These are phyloP conservation scores for Ophion ellenae DNA, from an alignment of 2,888 invertebrate genomes.

Conservation along the genomic window DNA sequence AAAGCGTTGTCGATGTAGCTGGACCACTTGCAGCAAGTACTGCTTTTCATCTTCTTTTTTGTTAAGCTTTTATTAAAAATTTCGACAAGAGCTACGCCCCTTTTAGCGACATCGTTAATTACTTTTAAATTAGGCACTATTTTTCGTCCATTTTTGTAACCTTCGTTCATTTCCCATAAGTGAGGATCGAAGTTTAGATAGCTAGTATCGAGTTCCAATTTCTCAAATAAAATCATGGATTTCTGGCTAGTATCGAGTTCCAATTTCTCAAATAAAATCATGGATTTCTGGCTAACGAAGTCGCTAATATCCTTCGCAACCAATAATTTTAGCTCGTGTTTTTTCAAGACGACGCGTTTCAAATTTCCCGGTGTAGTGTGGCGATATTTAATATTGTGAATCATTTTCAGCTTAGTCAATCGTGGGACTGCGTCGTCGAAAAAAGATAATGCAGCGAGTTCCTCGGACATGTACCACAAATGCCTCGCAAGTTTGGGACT, in stretches of 20 bases:
- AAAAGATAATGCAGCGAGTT: too few relatives aligned
- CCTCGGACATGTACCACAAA: too few relatives aligned
- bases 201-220: too few relatives aligned
- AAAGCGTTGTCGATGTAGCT: too few relatives aligned
- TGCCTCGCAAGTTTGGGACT: too few relatives aligned
- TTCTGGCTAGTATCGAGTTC: slow-evolving; percentile 18
- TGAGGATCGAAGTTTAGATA: slow-evolving; percentile 49
- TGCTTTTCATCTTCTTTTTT: too few relatives aligned
- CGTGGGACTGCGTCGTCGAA: slow-evolving; percentile 32
- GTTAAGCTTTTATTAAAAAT: too few relatives aligned
- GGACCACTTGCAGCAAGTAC: too few relatives aligned
- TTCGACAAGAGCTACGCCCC: too few relatives aligned
- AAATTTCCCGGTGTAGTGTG: slow-evolving; percentile 23
- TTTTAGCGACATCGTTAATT: too few relatives aligned
- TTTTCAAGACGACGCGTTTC: slow-evolving; percentile 13
- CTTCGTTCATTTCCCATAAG: background rate
- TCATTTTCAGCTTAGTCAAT: slow-evolving; percentile 53
- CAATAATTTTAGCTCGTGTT: slow-evolving; percentile 8
- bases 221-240: too few relatives aligned
- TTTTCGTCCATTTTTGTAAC: slow-evolving; percentile 24
- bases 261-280: slow-evolving; percentile 15
- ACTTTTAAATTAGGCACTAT: too few relatives aligned
- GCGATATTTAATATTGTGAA: slow-evolving; percentile 31
- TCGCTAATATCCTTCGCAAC: slow-evolving; percentile 5
- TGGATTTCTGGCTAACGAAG: background rate